These are phyloP conservation scores for Apotomis betuletana DNA, from an alignment of 2,888 invertebrate genomes.

Conservation along the genomic window DNA sequence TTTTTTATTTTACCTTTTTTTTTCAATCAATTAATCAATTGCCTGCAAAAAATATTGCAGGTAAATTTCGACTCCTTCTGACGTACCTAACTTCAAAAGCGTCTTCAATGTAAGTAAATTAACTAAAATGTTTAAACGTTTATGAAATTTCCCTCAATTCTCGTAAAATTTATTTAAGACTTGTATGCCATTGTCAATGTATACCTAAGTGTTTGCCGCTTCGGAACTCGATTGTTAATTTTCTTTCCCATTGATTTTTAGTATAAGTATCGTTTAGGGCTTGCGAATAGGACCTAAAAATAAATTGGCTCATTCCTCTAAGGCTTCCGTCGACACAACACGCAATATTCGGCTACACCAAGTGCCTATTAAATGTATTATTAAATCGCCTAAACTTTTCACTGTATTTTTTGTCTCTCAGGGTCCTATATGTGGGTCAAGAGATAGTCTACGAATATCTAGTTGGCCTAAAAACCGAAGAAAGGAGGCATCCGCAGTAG, in stretches of 20 bases:
- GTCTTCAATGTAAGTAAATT: background rate
- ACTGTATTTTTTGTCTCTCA: background rate
- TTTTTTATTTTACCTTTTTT: background rate
- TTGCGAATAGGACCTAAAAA: constrained; percentile 18
- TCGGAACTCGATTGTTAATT: constrained; percentile 18
- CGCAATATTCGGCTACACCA: constrained; percentile 11
- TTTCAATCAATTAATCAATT: background rate
- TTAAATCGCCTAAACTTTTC: background rate
- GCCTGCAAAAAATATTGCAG: background rate
- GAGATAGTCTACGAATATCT: background rate
- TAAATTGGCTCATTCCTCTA: background rate
- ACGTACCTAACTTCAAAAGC: background rate
- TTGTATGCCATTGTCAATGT: constrained; percentile 4
- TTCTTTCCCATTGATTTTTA: constrained; percentile 32
- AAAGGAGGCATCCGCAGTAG: background rate
- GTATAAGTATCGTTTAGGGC: constrained; percentile 15
- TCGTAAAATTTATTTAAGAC: background rate
- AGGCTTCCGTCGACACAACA: background rate
- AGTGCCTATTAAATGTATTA: background rate
- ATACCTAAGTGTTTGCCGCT: constrained; percentile 4
- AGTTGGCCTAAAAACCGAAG: constrained; percentile 11
- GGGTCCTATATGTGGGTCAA: background rate
- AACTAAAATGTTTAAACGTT: background rate
- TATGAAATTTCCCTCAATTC: background rate
- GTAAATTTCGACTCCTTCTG: background rate